A percentile compares a stretch with the other conserved stretches of the same genome.
Conservation (phyloP, 1,140 invertebrate genomes). For the Conus betulinus region DNA sequence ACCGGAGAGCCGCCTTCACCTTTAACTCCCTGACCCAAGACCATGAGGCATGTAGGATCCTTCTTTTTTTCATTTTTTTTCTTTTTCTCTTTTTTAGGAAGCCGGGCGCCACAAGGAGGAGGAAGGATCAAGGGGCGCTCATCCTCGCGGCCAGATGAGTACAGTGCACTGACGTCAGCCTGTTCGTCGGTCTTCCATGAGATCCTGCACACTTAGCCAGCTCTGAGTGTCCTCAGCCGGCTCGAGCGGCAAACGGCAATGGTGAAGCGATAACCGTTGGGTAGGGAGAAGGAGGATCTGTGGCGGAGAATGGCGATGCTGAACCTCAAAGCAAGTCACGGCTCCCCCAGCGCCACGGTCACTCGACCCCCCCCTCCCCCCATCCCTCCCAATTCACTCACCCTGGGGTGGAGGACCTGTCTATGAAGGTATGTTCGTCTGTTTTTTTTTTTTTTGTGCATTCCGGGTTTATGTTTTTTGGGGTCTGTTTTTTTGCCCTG, state of each 20-base stretch:
- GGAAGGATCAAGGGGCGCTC: too few species aligned
- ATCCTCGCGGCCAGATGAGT: neutral
- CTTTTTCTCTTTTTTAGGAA: too few species aligned
- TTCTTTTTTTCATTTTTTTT: too few species aligned
- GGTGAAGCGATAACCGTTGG: too few species aligned
- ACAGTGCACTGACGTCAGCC: too few species aligned
- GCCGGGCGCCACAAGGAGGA: conserved; percentile 2
- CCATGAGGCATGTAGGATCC: neutral
- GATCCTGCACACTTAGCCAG: neutral
- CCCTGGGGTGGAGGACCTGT: conserved; percentile 33
- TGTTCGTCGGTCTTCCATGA: too few species aligned
- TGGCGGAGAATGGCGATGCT: neutral
- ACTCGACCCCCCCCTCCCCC: neutral
- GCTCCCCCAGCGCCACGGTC: conserved; percentile 23
- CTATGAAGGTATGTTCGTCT: conserved; percentile 25
- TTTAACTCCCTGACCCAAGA: neutral
- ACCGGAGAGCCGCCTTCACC: conserved; percentile 32
- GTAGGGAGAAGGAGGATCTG: neutral
- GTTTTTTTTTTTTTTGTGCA: too few species aligned
- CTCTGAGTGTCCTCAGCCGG: neutral
- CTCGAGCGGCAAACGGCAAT: too few species aligned
- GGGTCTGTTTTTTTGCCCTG: neutral
- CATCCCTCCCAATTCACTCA: neutral
- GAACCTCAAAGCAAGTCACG: conserved; percentile 24
- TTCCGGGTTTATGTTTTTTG: neutral